phyloP scores from a whole-genome alignment of 2,888 invertebrate species.

The Auanema freiburgensis region DNA sequence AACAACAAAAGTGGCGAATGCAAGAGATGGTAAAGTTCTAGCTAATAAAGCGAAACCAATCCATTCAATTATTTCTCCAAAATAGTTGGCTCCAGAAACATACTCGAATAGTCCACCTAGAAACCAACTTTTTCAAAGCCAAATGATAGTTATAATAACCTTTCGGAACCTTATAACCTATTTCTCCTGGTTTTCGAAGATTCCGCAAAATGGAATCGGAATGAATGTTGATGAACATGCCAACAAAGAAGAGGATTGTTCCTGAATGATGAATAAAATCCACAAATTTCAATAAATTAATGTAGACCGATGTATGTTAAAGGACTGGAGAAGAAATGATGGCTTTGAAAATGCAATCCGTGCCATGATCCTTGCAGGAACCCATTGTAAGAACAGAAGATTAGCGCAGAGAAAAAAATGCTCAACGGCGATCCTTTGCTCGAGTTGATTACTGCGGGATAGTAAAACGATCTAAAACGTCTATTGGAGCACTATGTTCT shows the following conservation, averaged over 20 bases:
- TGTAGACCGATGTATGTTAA: conserved; percentile 11
- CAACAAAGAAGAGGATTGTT: conserved; percentile 65
- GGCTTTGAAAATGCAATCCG: conserved; percentile 4
- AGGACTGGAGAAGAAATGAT: conserved; percentile 8
- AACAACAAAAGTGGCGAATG: conserved; percentile 68
- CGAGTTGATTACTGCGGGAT: conserved; percentile 60
- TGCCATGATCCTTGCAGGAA: conserved; percentile 65
- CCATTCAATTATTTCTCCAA: conserved; percentile 71
- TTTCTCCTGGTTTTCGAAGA: conserved; percentile 67
- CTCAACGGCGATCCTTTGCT: conserved; percentile 66
- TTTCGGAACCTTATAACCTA: conserved; percentile 67
- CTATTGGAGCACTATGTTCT: conserved; percentile 20
- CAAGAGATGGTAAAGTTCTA: conserved; percentile 65
- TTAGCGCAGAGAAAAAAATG: conserved; percentile 65
- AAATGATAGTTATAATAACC: conserved; percentile 58
- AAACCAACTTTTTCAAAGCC: conserved; percentile 9
- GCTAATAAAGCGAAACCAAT: conserved; percentile 68
- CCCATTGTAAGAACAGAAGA: conserved; percentile 68
- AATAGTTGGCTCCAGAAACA: conserved; percentile 69
- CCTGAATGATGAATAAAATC: conserved; percentile 26
- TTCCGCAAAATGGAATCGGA: conserved; percentile 67
- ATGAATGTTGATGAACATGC: conserved; percentile 68
- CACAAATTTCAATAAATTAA: not conserved
- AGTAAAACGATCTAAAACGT: conserved; percentile 66
- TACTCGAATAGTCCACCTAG: conserved; percentile 68